Evolutionary conservation across 2,113 vertebrate genomes (phyloP).

Genomic region (Salvelinus sp.): DNA sequence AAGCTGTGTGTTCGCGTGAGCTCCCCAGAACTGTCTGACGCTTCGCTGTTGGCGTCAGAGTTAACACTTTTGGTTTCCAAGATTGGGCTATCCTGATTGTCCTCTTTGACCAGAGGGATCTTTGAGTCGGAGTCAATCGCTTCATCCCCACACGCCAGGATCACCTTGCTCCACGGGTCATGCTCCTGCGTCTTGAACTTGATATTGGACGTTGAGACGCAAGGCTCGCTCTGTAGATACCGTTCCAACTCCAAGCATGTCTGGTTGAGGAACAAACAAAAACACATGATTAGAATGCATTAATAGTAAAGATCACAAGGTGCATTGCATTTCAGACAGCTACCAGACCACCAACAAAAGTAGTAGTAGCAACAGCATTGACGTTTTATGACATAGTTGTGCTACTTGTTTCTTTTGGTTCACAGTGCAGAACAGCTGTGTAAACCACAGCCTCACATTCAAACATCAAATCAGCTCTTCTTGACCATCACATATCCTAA

Average conservation of each 20-base stretch:
- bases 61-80: constrained; percentile 94
- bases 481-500: neutral
- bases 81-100: constrained; percentile 83
- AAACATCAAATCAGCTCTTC: neutral
- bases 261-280: constrained; percentile 67
- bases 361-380: neutral
- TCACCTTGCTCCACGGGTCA: constrained; percentile 98
- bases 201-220: constrained; percentile 91
- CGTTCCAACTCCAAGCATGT: constrained; percentile 97
- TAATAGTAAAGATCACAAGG: constrained; percentile 19
- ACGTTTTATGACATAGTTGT: neutral
- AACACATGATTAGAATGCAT: constrained; percentile 23
- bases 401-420: neutral
- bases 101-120: constrained; percentile 78
- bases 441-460: neutral
- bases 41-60: constrained; percentile 94
- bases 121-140: constrained; percentile 85
- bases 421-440: neutral
- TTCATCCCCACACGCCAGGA: constrained; percentile 94
- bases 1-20: constrained; percentile 94
- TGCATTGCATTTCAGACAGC: neutral
- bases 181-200: constrained; percentile 91
- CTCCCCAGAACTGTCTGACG: constrained; percentile 96
- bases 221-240: constrained; percentile 97
- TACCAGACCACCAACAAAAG: neutral